phyloP scores from a whole-genome alignment of 2,113 vertebrate species.

The Nothocercus nigrocapillus region DNA sequence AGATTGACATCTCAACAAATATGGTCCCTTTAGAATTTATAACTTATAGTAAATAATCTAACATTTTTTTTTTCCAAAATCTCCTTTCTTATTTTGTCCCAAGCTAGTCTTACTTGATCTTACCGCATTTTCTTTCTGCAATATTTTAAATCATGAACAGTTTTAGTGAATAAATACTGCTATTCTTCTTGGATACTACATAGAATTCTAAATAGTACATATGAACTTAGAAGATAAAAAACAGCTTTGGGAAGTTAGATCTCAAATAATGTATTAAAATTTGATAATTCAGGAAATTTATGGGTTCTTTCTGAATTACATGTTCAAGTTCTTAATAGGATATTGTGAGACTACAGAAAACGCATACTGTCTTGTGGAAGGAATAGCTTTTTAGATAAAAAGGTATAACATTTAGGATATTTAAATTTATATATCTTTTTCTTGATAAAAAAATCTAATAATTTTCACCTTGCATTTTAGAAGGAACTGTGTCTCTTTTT shows the following conservation, averaged over 20 bases:
- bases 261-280: not conserved
- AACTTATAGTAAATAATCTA: not conserved
- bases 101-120: not conserved
- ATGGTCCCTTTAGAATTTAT: not conserved
- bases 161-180: not conserved
- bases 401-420: not conserved
- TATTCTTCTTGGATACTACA: not conserved
- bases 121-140: not conserved
- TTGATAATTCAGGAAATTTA: fast-evolving
- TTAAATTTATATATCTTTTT: not conserved
- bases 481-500: fast-evolving
- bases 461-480: not conserved
- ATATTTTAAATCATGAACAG: not conserved
- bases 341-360: not conserved
- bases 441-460: not conserved
- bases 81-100: not conserved
- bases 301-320: not conserved
- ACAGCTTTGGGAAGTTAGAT: not conserved
- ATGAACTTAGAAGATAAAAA: not conserved
- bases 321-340: not conserved
- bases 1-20: not conserved
- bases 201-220: not conserved
- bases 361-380: not conserved
- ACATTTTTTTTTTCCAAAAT: not conserved
- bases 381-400: not conserved